A percentile compares a stretch with the other conserved stretches of the same genome.
Evolutionary conservation across 2,888 invertebrate genomes (phyloP).

Genomic region (Ceratothoa steindachneri): DNA sequence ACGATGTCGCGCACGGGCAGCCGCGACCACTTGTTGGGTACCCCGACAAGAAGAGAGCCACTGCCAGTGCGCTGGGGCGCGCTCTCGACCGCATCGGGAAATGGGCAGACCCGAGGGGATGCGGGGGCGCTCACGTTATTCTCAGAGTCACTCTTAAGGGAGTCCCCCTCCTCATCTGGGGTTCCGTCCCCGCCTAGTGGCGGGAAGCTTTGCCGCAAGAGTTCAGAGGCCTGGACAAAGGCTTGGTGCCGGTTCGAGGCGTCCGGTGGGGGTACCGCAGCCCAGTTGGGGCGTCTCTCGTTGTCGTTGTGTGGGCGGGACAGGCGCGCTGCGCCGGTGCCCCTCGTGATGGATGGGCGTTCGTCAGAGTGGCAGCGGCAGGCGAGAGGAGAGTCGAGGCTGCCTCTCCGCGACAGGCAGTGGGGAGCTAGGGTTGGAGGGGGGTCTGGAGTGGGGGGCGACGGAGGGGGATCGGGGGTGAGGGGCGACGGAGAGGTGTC

Average conservation of each 20-base stretch:
- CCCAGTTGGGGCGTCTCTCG: conserved; percentile 29
- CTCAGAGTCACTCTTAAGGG: background rate
- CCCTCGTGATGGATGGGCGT: conserved; percentile 42
- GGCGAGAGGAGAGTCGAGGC: conserved; percentile 31
- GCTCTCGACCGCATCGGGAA: background rate
- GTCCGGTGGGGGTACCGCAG: background rate
- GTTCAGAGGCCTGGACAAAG: conserved; percentile 27
- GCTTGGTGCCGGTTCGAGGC: conserved; percentile 22
- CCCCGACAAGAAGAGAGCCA: conserved; percentile 39
- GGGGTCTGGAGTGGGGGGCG: conserved; percentile 25
- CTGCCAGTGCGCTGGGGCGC: conserved; percentile 35
- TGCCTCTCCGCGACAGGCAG: conserved; percentile 29
- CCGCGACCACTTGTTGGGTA: conserved; percentile 42
- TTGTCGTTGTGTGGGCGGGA: background rate
- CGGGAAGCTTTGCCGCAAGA: conserved; percentile 43
- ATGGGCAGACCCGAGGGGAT: background rate
- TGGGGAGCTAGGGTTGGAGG: background rate
- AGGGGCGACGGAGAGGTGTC: conserved; percentile 17
- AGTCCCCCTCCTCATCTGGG: conserved; percentile 5
- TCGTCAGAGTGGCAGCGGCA: conserved; percentile 26
- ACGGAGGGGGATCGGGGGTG: conserved; percentile 15
- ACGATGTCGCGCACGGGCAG: conserved; percentile 36
- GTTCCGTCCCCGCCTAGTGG: conserved; percentile 26
- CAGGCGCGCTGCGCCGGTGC: conserved; percentile 15
- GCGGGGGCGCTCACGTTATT: background rate